phyloP scores from a whole-genome alignment of 1,140 invertebrate species.

The Tetramorium parvispinum region DNA sequence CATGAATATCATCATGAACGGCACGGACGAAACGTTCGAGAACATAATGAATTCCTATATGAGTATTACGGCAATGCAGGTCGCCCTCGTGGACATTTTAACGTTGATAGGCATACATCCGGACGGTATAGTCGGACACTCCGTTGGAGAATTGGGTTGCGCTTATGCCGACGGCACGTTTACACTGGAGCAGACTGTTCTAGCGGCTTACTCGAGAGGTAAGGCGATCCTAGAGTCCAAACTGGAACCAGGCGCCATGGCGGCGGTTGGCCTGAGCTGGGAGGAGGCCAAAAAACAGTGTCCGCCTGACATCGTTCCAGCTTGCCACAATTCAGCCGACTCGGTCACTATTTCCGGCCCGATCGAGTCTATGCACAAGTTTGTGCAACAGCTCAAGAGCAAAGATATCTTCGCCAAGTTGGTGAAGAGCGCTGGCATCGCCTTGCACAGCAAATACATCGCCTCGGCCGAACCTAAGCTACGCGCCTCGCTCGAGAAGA shows the following conservation, averaged over 20 bases:
- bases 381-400: conserved; percentile 91
- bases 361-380: conserved; percentile 88
- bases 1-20: too few species aligned
- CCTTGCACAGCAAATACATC: conserved; percentile 98
- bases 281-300: conserved; percentile 92
- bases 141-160: too few species aligned
- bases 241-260: conserved; percentile 91
- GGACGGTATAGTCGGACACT: too few species aligned
- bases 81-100: too few species aligned
- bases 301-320: conserved; percentile 92
- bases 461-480: conserved; percentile 93
- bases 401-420: conserved; percentile 95
- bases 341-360: conserved; percentile 97
- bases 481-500: conserved; percentile 90
- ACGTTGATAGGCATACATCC: too few species aligned
- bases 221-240: conserved; percentile 93
- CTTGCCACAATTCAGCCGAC: conserved; percentile 97
- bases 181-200: too few species aligned
- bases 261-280: conserved; percentile 95
- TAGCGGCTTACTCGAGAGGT: too few species aligned
- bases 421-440: conserved; percentile 95
- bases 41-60: too few species aligned
- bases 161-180: too few species aligned
- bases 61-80: too few species aligned
- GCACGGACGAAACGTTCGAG: too few species aligned